Base-by-base conservation (phyloP, 1,140 invertebrate genomes). In the Anthonomus grandis region DNA sequence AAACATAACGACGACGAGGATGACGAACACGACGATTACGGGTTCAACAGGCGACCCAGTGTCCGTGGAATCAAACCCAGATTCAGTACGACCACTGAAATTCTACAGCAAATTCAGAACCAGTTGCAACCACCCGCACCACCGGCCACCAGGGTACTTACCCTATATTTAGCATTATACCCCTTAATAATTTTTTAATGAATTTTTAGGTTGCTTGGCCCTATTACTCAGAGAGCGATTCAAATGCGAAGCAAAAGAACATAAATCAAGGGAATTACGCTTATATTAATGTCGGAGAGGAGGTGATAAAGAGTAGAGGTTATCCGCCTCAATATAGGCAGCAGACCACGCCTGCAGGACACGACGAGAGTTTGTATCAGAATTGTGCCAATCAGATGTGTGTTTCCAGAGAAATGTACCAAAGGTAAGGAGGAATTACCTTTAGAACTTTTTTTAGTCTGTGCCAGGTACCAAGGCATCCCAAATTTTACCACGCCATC, bases 1-100 rank as follows among this genome's bases (percentile, higher is more conserved):
- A 55, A 68, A 44, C 78, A 8, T 31, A 31, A 75, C 54, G 82
- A 82, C 15, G 81, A 84, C 22, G 86, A 88, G 12, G 87, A 87
- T 52, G 85, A 90, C 52, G 90, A 93, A 65, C 81, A 90, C 57
- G 91, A 93, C 59, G 90, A 93, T 65, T 93, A 93, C 59, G 91
- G 90, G 4, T 93, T 95, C 70, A 88, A 90, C 64, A 78, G 88
- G n/a, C 76, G 91, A 6, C 91, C 91, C 0, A 90, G 90, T 0
- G 91, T 94, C 1, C 78, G 89, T 0, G 86, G 85, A 0, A 87
- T 87, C 27, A 85, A 85, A 62, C 81, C 83, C 0, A 78, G 86
- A 27, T 86, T 89, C 39, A 86, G 87, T 21, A 84, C 86, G 0
- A 90, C 87, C 0, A 86, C 85, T 31, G 89, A 93, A 64, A 89